Conservation (phyloP, 2,113 vertebrate genomes). For the Bufo bufo region DNA sequence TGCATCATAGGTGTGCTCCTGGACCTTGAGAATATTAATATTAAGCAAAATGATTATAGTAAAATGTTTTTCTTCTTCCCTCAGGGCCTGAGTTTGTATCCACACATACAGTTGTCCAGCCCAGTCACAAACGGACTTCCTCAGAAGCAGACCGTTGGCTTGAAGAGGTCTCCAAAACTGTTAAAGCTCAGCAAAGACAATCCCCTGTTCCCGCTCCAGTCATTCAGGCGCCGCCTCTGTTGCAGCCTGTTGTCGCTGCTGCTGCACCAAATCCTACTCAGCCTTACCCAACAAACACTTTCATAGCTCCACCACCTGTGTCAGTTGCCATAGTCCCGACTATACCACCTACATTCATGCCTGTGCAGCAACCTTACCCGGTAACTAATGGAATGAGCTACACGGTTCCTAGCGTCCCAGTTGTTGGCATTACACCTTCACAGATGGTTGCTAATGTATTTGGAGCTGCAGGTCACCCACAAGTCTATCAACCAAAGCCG, state of each 20-base stretch:
- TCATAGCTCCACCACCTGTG: conserved; percentile 77
- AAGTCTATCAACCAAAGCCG: conserved; percentile 72
- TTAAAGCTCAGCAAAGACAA: conserved; percentile 78
- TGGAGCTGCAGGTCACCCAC: conserved; percentile 83
- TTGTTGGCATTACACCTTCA: conserved; percentile 95
- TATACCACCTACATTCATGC: conserved; percentile 83
- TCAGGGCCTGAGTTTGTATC: conserved; percentile 72
- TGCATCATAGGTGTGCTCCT: too few species aligned
- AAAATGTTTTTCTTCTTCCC: conserved; percentile 21
- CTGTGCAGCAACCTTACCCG: conserved; percentile 78
- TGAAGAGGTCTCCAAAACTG: conserved; percentile 93
- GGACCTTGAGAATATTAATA: too few species aligned
- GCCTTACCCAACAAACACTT: conserved; percentile 75
- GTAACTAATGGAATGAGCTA: conserved; percentile 89
- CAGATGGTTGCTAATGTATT: conserved; percentile 98
- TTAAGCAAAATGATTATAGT: too few species aligned
- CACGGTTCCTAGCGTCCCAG: conserved; percentile 81
- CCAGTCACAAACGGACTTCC: conserved; percentile 87
- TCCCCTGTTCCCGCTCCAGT: conserved; percentile 59
- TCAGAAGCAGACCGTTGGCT: conserved; percentile 98
- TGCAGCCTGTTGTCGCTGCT: conserved; percentile 64
- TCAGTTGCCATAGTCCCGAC: conserved; percentile 81
- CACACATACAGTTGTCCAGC: conserved; percentile 70
- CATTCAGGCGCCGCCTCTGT: conserved; percentile 70
- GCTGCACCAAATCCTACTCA: conserved; percentile 71